Evolutionary conservation across 2,113 vertebrate species (phyloP).

Genomic region (Cynopterus brachyotis): DNA sequence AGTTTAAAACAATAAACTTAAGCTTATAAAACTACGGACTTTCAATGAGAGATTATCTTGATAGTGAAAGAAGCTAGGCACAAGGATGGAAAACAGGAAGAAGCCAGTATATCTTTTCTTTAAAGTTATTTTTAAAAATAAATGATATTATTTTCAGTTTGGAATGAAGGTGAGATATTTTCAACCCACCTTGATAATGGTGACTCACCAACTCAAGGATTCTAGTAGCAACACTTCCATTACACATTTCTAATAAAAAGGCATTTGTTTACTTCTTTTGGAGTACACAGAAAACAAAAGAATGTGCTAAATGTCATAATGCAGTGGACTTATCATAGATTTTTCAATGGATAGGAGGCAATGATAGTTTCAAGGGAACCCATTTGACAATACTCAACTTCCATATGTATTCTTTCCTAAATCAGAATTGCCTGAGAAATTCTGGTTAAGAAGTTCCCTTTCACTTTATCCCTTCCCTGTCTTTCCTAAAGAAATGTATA

Average conservation of each 20-base stretch:
- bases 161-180: background rate
- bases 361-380: background rate
- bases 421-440: constrained; percentile 20
- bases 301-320: background rate
- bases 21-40: background rate
- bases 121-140: background rate
- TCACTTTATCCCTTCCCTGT: background rate
- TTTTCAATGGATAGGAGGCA: constrained; percentile 23
- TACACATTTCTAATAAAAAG: constrained; percentile 24
- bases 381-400: background rate
- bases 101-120: background rate
- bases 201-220: background rate
- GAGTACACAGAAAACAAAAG: background rate
- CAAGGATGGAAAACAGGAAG: background rate
- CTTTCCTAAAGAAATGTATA: constrained; percentile 31
- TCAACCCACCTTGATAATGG: background rate
- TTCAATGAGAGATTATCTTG: background rate
- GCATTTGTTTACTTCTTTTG: background rate
- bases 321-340: background rate
- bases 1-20: constrained; percentile 37
- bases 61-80: background rate
- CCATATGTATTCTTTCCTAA: background rate
- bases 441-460: background rate
- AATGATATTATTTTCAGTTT: background rate
- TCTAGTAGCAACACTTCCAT: background rate